phyloP scores from a whole-genome alignment of 2,797 vertebrate genomes.

The Tauraco hartlaubi region DNA sequence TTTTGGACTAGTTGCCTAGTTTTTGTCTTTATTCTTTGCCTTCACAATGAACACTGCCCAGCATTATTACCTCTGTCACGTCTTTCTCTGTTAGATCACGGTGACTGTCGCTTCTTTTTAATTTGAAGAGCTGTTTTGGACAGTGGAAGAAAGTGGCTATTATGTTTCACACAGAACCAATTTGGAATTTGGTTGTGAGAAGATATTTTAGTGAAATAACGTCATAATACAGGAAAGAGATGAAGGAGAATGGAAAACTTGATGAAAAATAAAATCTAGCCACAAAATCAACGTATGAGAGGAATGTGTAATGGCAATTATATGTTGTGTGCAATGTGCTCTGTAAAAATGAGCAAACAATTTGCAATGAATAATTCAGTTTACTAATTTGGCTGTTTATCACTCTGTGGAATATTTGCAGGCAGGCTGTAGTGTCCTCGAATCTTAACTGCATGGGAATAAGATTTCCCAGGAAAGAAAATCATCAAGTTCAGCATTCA shows the following conservation, averaged over 20 bases:
- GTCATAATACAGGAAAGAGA: not conserved
- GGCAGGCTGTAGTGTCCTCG: not conserved
- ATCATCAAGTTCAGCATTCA: not conserved
- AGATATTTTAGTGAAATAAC: not conserved
- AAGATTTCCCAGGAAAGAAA: not conserved
- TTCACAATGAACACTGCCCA: not conserved
- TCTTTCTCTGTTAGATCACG: not conserved
- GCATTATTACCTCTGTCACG: not conserved
- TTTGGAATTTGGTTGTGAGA: not conserved
- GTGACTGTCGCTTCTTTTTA: not conserved
- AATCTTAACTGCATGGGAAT: not conserved
- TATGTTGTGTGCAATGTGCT: not conserved
- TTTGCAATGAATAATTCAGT: conserved; percentile 37
- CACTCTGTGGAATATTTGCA: not conserved
- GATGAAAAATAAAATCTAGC: not conserved
- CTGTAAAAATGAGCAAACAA: conserved; percentile 10
- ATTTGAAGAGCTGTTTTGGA: not conserved
- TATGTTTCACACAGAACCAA: not conserved
- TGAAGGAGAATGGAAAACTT: not conserved
- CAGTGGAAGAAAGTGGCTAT: not conserved
- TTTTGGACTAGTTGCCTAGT: not conserved
- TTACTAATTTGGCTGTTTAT: conserved; percentile 10
- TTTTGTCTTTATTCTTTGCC: not conserved
- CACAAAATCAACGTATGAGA: not conserved
- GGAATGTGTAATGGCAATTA: not conserved